Evolutionary conservation across 1,140 invertebrate genomes (phyloP), one percentile per base, ranked within the genome.

Genomic region (Ceratosolen fusciceps): DNA sequence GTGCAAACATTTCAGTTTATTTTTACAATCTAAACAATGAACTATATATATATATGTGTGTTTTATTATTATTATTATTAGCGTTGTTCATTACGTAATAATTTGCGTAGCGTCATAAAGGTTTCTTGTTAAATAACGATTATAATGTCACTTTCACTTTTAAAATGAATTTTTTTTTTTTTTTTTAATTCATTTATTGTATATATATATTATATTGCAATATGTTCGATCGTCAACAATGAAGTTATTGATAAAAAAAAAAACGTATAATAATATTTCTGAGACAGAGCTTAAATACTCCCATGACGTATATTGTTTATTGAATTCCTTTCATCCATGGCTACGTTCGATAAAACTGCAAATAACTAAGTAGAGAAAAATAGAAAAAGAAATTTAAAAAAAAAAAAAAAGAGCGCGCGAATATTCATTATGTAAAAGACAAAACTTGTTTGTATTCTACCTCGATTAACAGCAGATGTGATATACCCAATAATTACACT

Each of bases 401-500:
- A 10, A 4, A 24, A 67, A n/a, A n/a, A n/a, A 43, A 39, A 43
- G 2, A 43, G 37, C 37, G 39, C 34, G 65, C 21, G n/a, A 67
- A 39, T 2, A 14, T 24, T 8, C 16, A 60, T 43, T 71, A 31
- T 43, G 60, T 12, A 74, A 39, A 71, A 54, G 34, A 9, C 58
- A 0, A 56, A 16, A 39, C 24, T 60, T 54, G 47, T 58, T 71
- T 56, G n/a, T 43, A 54, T 49, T 76, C 47, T 16, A 76, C 47
- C 49, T 74, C 80, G 77, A 82, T 79, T 83, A 84, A 84, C 82
- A 80, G 71, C 80, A 77, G 80, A 82, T 80, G 77, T 83, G 76
- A 82, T 83, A 81, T 81, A 82, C 85, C 83, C 79, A 71, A 71
- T 71, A 86, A 85, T 86, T 85, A 29, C 21, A 49, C 70, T 84